These are phyloP conservation scores for Brachypalpus laphriformis DNA, from an alignment of 2,888 invertebrate genomes.

Conservation along the genomic window DNA sequence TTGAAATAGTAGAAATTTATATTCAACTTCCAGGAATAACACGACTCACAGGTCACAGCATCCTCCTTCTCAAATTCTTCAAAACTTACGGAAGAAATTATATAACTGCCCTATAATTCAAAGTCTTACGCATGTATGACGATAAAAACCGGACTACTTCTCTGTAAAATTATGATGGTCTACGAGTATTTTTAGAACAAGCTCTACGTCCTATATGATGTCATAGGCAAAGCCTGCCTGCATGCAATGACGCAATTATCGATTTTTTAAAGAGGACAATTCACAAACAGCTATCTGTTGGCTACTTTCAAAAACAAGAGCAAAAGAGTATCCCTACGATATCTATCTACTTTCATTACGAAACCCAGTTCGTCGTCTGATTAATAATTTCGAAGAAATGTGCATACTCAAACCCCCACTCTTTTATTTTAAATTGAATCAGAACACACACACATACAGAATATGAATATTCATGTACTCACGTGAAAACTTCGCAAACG, in stretches of 20 bases:
- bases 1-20: too few species aligned
- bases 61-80: too few species aligned
- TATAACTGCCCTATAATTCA: not conserved
- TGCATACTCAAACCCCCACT: not conserved
- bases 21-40: too few species aligned
- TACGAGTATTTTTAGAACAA: not conserved
- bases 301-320: not conserved
- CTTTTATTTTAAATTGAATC: not conserved
- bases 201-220: not conserved
- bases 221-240: not conserved
- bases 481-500: not conserved
- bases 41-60: too few species aligned
- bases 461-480: not conserved
- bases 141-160: not conserved
- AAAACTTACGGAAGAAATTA: not conserved
- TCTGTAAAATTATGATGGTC: not conserved
- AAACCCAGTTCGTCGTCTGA: not conserved
- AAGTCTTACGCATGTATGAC: not conserved
- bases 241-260: not conserved
- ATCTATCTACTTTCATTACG: not conserved
- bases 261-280: not conserved
- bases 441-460: too few species aligned
- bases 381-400: not conserved
- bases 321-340: too few species aligned
- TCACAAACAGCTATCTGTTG: not conserved